These are phyloP conservation scores for Clarias laeviceps DNA, from an alignment of 2,797 vertebrate species.

Conservation along the genomic window DNA sequence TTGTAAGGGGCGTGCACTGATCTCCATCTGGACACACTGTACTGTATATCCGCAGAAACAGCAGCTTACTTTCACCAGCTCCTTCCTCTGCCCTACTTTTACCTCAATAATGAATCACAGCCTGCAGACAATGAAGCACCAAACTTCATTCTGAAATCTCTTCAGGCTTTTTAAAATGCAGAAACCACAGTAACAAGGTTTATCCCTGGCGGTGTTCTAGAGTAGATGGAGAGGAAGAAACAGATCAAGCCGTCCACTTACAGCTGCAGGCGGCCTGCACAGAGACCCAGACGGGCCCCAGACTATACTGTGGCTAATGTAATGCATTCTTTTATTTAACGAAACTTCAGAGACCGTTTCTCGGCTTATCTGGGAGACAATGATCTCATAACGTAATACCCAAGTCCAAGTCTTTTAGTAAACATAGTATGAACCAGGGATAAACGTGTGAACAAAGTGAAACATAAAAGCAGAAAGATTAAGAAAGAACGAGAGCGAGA, in stretches of 20 bases:
- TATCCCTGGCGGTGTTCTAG: not conserved
- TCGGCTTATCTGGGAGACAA: not conserved
- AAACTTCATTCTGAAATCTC: not conserved
- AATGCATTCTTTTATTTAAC: not conserved
- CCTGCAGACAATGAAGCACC: not conserved
- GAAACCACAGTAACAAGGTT: not conserved
- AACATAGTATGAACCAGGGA: not conserved
- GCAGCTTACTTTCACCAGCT: not conserved
- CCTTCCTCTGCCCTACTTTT: slow-evolving; percentile 35
- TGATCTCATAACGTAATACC: slow-evolving; percentile 18
- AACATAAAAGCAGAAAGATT: not conserved
- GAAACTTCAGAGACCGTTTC: slow-evolving; percentile 3
- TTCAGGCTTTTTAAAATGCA: slow-evolving; percentile 11
- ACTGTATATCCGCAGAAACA: slow-evolving; percentile 1
- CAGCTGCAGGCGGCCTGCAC: not conserved
- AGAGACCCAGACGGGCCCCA: not conserved
- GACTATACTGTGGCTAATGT: not conserved
- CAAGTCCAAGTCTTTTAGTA: not conserved
- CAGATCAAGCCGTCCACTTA: not conserved
- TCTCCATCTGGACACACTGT: slow-evolving; percentile 25
- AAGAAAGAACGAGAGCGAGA: not conserved
- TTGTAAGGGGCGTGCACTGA: slow-evolving; percentile 17
- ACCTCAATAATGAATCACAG: slow-evolving; percentile 46
- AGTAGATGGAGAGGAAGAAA: not conserved
- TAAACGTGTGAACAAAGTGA: not conserved